Percentiles rank a stretch among this genome's conserved stretches.
These are phyloP conservation scores for Microplitis demolitor DNA, from an alignment of 1,140 invertebrate species.

Conservation along the genomic window DNA sequence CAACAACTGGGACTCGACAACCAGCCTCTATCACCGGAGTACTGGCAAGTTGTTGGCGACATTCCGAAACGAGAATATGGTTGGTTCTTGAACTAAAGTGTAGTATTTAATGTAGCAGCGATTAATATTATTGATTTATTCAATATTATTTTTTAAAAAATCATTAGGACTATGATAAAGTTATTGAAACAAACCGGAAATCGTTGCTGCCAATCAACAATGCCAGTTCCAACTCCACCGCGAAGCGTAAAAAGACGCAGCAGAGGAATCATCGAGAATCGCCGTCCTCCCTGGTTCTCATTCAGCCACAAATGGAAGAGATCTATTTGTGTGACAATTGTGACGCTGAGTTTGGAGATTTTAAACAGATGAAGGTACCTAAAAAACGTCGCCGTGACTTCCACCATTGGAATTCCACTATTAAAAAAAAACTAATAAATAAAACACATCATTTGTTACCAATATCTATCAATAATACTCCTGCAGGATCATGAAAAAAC, in stretches of 20 bases:
- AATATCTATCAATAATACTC: slow-evolving; percentile 11
- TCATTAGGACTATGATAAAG: slow-evolving; percentile 55
- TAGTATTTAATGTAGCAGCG: neutral
- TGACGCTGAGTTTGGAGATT: slow-evolving; percentile 67
- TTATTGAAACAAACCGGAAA: slow-evolving; percentile 46
- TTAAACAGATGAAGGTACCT: slow-evolving; percentile 64
- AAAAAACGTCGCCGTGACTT: neutral
- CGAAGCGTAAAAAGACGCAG: slow-evolving; percentile 50
- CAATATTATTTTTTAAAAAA: slow-evolving; percentile 1
- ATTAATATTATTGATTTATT: too few species aligned
- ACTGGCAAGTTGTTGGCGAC: slow-evolving; percentile 72
- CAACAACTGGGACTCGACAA: slow-evolving; percentile 75
- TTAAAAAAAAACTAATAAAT: neutral
- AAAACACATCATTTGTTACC: neutral
- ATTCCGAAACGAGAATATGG: slow-evolving; percentile 76
- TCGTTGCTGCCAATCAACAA: slow-evolving; percentile 45
- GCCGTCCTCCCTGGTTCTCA: slow-evolving; percentile 49
- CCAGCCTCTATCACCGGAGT: slow-evolving; percentile 70
- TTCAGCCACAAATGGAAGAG: slow-evolving; percentile 65
- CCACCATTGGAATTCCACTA: neutral
- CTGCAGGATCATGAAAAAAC: slow-evolving; percentile 64
- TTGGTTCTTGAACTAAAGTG: slow-evolving; percentile 33
- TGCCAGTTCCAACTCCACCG: slow-evolving; percentile 44
- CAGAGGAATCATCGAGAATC: slow-evolving; percentile 41
- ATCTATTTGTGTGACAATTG: slow-evolving; percentile 78